Evolutionary conservation across 2,113 vertebrate species (phyloP).

Genomic region (Procapra przewalskii): DNA sequence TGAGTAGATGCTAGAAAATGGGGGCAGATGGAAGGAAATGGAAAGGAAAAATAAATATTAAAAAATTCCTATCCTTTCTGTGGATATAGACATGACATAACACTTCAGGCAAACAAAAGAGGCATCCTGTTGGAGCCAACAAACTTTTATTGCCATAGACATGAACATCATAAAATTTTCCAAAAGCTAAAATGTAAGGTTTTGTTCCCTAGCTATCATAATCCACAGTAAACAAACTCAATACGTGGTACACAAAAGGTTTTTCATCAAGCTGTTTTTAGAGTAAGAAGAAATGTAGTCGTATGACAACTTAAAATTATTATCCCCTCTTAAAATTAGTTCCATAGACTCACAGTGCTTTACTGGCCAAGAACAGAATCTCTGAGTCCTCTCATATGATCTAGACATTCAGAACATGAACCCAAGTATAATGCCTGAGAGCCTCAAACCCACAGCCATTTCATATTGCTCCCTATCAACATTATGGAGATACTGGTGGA

Average conservation of each 20-base stretch:
- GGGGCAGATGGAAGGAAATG: neutral
- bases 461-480: neutral
- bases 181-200: slow-evolving; percentile 18
- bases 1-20: neutral
- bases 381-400: neutral
- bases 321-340: slow-evolving; percentile 29
- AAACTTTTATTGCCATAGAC: slow-evolving; percentile 53
- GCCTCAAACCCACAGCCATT: neutral
- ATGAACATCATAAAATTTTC: slow-evolving; percentile 42
- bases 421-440: neutral
- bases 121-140: slow-evolving; percentile 20
- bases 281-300: slow-evolving; percentile 15
- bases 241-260: neutral
- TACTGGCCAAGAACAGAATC: neutral
- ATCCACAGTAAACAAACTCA: slow-evolving; percentile 54
- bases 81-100: slow-evolving; percentile 14
- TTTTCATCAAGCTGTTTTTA: slow-evolving; percentile 44
- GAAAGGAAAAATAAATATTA: slow-evolving; percentile 15
- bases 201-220: slow-evolving; percentile 51
- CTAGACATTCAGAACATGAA: neutral
- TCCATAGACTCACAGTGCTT: neutral
- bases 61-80: neutral
- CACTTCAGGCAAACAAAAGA: slow-evolving; percentile 59
- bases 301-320: slow-evolving; percentile 40
- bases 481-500: neutral